Evolutionary conservation across 2,888 invertebrate species (phyloP), one percentile per base, ranked within the genome.

Genomic region (Lasioglossum vierecki): DNA sequence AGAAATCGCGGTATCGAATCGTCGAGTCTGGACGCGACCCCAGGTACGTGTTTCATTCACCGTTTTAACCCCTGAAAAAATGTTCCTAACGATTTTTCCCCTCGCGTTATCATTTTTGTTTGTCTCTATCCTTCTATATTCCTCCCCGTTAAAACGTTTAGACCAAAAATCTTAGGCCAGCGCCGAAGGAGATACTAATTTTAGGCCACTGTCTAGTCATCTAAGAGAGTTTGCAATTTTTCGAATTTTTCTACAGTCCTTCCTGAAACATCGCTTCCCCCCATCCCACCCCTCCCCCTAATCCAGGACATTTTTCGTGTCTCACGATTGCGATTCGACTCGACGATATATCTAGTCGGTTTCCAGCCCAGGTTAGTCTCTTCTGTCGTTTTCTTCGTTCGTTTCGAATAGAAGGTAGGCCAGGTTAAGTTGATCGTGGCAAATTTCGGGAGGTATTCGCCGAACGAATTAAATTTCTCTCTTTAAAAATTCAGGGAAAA

Each of bases 131-230:
- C 18, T 44, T 63, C 76, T 84, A 82, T 84, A 82, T 72, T 72
- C 13, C 73, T 75, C 77, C 80, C 49, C 46, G 79, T 85, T 57
- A 75, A 68, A 89, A 82, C 72, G 60, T 84, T 89, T 90, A 90
- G 90, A 90, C 90, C 90, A 90, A 90, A 57, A 89, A 86, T 76
- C 82, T 90, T 90, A 90, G 90, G 90, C 90, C 90, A 90, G 81
- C 80, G 87, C 89, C 90, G 88, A 89, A 87, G 85, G 83, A 90
- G 82, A 87, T 79, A 22, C 82, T 89, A 88, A 82, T 87, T 88
- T 90, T 90, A 90, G 90, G 90, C 90, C 90, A 89, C 89, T 76
- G 39, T 88, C 81, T 88, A 89, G 81, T 88, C 60, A 79, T 87
- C 77, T 80, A 87, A 82, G 66, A 84, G 70, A 82, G 72, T 86